These are phyloP conservation scores for Hylyphantes graminicola DNA, from an alignment of 1,140 invertebrate species.

Conservation along the genomic window DNA sequence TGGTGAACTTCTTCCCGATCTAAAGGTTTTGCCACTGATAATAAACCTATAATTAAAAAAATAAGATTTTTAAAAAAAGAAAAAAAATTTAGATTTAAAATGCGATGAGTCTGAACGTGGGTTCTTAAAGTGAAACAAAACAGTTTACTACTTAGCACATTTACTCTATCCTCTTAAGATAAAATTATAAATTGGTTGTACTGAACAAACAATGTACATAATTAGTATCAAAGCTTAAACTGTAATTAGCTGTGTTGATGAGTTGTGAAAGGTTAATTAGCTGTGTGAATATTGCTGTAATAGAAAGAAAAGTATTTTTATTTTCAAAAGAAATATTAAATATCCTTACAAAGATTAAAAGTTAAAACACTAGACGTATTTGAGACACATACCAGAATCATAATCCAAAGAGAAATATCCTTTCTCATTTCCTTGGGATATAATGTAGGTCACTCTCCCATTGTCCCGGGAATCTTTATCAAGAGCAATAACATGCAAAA, in stretches of 20 bases:
- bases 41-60: conserved; percentile 76
- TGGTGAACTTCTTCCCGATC: conserved; percentile 83
- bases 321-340: too few species aligned
- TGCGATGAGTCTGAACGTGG: too few species aligned
- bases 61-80: not conserved
- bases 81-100: too few species aligned
- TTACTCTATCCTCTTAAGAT: not conserved
- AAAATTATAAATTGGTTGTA: not conserved
- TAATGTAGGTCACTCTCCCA: conserved; percentile 85
- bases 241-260: too few species aligned
- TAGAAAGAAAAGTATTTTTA: too few species aligned
- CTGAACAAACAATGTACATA: conserved; percentile 2
- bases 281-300: too few species aligned
- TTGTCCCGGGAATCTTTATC: conserved; percentile 88
- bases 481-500: conserved; percentile 83
- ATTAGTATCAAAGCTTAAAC: not conserved
- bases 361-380: too few species aligned
- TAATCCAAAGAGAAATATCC: conserved; percentile 82
- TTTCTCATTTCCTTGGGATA: conserved; percentile 84
- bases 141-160: too few species aligned
- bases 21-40: conserved; percentile 79
- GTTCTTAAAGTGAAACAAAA: too few species aligned
- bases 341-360: too few species aligned
- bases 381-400: conserved; percentile 74
- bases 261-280: too few species aligned